phyloP scores from a whole-genome alignment of 2,888 invertebrate species.

The Troides aeacus region DNA sequence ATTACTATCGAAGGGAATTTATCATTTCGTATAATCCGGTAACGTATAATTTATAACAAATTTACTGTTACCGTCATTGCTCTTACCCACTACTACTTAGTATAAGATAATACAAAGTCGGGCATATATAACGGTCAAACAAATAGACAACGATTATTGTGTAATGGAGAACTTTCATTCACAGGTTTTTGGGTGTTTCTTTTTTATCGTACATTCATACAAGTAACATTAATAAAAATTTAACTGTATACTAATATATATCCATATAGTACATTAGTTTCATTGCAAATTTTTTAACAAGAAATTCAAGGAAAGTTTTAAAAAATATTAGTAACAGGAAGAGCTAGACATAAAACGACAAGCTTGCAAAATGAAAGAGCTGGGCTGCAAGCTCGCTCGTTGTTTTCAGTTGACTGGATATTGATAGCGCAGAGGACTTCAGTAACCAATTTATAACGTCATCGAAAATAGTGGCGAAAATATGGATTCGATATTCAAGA shows the following conservation, averaged over 20 bases:
- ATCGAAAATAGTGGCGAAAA: conserved; percentile 77
- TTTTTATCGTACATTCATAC: no score
- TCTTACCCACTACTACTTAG: no score
- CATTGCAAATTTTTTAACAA: background rate
- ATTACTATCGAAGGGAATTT: background rate
- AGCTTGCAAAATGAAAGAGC: conserved; percentile 33
- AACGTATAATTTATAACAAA: background rate
- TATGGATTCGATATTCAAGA: conserved; percentile 46
- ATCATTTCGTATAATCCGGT: background rate
- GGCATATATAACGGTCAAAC: no score
- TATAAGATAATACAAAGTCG: no score
- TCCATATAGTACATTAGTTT: background rate
- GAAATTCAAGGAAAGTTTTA: background rate
- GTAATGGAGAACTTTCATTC: no score
- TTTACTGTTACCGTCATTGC: background rate
- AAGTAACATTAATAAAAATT: no score
- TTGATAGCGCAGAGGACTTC: conserved; percentile 66
- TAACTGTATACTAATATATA: no score
- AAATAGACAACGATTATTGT: no score
- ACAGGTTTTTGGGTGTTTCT: no score
- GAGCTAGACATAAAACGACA: conserved; percentile 22
- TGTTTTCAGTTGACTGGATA: conserved; percentile 60
- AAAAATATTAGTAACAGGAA: conserved; percentile 11
- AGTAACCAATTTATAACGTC: conserved; percentile 75
- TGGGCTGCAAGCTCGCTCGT: conserved; percentile 35